Percentiles rank a stretch among this genome's conserved stretches.
Evolutionary conservation across 2,113 vertebrate genomes (phyloP).

Genomic region (Tragulus kanchil): DNA sequence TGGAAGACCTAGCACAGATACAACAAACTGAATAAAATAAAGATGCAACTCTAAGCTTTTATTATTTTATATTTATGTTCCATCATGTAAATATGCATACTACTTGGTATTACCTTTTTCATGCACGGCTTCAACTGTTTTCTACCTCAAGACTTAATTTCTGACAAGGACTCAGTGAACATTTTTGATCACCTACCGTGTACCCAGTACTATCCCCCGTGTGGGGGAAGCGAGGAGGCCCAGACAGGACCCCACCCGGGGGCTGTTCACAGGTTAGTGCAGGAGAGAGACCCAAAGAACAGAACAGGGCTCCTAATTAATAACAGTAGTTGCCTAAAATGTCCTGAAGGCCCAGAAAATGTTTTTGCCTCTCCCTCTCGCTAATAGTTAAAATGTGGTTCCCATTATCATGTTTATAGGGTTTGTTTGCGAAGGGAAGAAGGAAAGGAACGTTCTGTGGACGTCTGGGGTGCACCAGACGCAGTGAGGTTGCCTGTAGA

Average conservation of each 20-base stretch:
- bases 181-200: background rate
- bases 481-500: background rate
- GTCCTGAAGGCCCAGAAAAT: slow-evolving; percentile 38
- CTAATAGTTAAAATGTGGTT: slow-evolving; percentile 59
- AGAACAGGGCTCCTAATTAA: background rate
- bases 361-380: background rate
- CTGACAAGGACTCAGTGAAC: slow-evolving; percentile 5
- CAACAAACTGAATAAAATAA: background rate
- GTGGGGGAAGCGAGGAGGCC: background rate
- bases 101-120: background rate
- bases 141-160: background rate
- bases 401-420: slow-evolving; percentile 60
- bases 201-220: too few relatives aligned
- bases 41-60: background rate
- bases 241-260: background rate
- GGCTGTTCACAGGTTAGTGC: background rate
- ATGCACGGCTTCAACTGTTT: background rate
- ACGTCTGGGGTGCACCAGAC: background rate
- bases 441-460: background rate
- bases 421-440: slow-evolving; percentile 29
- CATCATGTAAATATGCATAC: background rate
- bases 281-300: background rate
- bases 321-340: slow-evolving; percentile 15
- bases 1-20: background rate
- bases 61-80: background rate